Conservation (phyloP, 2,113 vertebrate genomes). For the Mastomys natalensis region DNA sequence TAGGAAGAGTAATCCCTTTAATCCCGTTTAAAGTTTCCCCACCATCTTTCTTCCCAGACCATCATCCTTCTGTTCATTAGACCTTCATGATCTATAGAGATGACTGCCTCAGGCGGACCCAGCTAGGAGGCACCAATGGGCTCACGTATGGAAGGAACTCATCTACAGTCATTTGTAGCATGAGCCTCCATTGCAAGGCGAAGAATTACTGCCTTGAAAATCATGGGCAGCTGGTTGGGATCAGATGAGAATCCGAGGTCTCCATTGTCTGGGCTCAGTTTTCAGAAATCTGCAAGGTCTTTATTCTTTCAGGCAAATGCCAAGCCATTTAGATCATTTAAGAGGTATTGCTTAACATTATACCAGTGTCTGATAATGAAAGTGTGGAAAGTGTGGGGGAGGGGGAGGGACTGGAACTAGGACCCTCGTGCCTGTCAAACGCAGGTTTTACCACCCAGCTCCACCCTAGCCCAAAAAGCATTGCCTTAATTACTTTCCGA, state of each 20-base stretch:
- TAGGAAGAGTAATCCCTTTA: constrained; percentile 24
- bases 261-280: background rate
- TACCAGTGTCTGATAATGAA: background rate
- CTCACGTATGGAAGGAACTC: background rate
- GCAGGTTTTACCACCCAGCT: background rate
- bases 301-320: background rate
- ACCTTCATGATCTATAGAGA: background rate
- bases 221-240: no score
- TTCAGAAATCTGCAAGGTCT: background rate
- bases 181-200: background rate
- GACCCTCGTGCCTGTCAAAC: background rate
- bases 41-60: background rate
- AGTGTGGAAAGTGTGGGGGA: background rate
- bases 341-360: background rate
- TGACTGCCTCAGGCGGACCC: accelerated
- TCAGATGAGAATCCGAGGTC: background rate
- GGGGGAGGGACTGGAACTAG: background rate
- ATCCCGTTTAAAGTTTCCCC: background rate
- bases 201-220: background rate
- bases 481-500: background rate
- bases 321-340: background rate
- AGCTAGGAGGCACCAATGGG: no score
- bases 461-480: no score
- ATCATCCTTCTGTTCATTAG: background rate
- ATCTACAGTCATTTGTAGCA: background rate